Conservation (phyloP, 1,140 invertebrate species). For the Gyrodactylus salaris region DNA sequence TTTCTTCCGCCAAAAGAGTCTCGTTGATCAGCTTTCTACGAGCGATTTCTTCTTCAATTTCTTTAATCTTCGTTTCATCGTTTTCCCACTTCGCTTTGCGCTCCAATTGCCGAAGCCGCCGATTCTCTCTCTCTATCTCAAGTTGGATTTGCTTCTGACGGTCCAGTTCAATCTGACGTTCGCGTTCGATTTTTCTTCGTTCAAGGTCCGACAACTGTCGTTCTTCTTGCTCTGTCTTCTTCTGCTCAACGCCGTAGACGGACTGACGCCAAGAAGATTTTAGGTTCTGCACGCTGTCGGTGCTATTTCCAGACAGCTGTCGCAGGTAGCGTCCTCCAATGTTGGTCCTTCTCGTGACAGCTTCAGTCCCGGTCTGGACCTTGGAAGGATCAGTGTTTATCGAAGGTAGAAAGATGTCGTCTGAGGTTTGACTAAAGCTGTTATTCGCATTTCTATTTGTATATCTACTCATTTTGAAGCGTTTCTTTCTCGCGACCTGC, state of each 20-base stretch:
- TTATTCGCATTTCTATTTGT: not conserved
- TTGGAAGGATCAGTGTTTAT: not conserved
- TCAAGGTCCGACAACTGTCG: not conserved
- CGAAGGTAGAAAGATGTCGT: conserved; percentile 4
- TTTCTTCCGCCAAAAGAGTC: not conserved
- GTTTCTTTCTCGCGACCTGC: not conserved
- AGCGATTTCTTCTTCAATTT: not conserved
- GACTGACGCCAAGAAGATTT: not conserved
- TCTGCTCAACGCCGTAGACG: not conserved
- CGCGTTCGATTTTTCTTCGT: not conserved
- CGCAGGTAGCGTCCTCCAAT: not conserved
- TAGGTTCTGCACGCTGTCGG: not conserved
- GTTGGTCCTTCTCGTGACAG: not conserved
- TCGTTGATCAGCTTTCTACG: not conserved
- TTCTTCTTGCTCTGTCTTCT: not conserved
- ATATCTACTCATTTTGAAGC: not conserved
- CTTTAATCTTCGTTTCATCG: not conserved
- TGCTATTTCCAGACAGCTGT: not conserved
- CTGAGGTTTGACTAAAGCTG: not conserved
- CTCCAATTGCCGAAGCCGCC: not conserved
- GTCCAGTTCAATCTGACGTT: not conserved
- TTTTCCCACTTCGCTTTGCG: not conserved
- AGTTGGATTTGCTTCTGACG: not conserved
- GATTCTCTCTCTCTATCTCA: not conserved
- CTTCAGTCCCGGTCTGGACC: not conserved